These are phyloP conservation scores for Pollenia griseotomentosa DNA, from an alignment of 2,888 invertebrate species.

Conservation along the genomic window DNA sequence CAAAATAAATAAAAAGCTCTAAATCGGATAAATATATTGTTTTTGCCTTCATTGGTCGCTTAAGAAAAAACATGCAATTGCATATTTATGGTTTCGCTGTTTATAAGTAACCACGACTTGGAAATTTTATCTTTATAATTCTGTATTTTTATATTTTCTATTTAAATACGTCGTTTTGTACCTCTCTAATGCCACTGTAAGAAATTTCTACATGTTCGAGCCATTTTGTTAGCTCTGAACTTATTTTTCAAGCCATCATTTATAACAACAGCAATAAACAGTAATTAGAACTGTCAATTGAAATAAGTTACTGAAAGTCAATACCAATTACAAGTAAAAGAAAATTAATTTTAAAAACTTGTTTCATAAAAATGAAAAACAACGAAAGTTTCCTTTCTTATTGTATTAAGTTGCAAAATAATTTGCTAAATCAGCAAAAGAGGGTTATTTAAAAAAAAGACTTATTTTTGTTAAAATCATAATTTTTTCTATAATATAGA, in stretches of 20 bases:
- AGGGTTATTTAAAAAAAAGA: not conserved
- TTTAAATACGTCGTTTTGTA: too few species aligned
- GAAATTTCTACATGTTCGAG: not conserved
- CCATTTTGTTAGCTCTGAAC: slow-evolving; percentile 24
- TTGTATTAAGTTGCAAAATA: not conserved
- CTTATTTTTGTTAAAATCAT: too few species aligned
- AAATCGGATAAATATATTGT: too few species aligned
- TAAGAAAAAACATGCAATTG: too few species aligned
- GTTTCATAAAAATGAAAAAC: slow-evolving; percentile 14
- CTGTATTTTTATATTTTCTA: too few species aligned
- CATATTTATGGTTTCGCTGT: too few species aligned
- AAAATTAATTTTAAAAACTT: slow-evolving; percentile 52
- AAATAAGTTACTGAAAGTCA: slow-evolving; percentile 70
- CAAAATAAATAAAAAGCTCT: too few species aligned
- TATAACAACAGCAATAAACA: slow-evolving; percentile 55
- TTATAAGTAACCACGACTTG: too few species aligned
- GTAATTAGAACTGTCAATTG: slow-evolving; percentile 71
- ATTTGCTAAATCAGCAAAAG: not conserved
- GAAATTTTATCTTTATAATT: too few species aligned
- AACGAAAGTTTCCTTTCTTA: slow-evolving; percentile 2
- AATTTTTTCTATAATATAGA: too few species aligned
- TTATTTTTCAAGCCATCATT: slow-evolving; percentile 54
- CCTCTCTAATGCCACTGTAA: slow-evolving; percentile 16
- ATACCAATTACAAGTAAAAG: slow-evolving; percentile 56
- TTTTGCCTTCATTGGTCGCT: too few species aligned